A percentile compares a stretch with the other conserved stretches of the same genome.
Conservation (phyloP, 2,888 invertebrate species). For the Candidula unifasciata region DNA sequence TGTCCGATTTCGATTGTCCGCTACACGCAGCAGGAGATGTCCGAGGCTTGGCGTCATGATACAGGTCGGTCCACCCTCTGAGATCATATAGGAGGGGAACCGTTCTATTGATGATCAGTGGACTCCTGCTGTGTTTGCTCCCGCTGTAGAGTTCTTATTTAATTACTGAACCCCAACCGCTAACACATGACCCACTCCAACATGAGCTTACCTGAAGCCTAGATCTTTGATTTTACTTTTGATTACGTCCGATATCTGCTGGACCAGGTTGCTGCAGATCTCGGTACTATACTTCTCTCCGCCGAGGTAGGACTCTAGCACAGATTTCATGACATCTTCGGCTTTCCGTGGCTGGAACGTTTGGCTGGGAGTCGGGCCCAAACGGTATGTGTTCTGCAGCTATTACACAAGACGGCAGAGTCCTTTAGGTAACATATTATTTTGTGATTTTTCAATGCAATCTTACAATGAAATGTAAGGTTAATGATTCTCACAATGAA, state of each 20-base stretch:
- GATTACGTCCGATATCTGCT: slow-evolving; percentile 71
- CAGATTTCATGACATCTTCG: slow-evolving; percentile 62
- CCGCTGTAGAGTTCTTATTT: too few species aligned
- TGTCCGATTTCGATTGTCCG: too few species aligned
- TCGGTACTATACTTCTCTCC: slow-evolving; percentile 71
- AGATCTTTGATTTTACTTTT: slow-evolving; percentile 71
- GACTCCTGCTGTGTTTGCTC: too few species aligned
- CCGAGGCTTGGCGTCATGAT: too few species aligned
- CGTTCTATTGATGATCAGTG: too few species aligned
- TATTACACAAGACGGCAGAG: slow-evolving; percentile 30
- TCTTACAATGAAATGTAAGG: background rate
- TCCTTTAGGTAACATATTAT: background rate
- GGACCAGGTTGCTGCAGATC: slow-evolving; percentile 65
- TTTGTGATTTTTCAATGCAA: background rate
- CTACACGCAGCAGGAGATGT: too few species aligned
- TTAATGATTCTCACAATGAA: too few species aligned
- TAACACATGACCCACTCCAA: background rate
- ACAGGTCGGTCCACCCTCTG: too few species aligned
- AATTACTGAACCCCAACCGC: too few species aligned
- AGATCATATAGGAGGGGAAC: too few species aligned
- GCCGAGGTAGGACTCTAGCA: slow-evolving; percentile 67
- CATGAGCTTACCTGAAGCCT: slow-evolving; percentile 56
- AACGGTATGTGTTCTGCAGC: slow-evolving; percentile 70
- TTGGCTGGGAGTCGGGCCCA: slow-evolving; percentile 64
- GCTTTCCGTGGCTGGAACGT: slow-evolving; percentile 65